Base-by-base conservation (phyloP, 2,113 vertebrate species). In the Zingel zingel region DNA sequence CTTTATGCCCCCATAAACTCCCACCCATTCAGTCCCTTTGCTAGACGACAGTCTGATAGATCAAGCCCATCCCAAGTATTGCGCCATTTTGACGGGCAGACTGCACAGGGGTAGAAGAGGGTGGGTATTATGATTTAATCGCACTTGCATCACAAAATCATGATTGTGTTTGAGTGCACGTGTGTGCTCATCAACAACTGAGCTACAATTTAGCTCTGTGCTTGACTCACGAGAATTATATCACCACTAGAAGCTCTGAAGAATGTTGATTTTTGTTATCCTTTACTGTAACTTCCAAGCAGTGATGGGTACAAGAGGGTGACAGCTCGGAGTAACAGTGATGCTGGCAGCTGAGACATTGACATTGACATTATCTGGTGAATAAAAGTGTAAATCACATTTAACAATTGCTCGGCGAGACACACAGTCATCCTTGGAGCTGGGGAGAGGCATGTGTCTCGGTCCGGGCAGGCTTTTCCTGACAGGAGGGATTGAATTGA, bases 91-190 rank as follows among this genome's bases (percentile, higher is more conserved):
- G 6, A 6, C 5, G 18, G 48, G 18, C 48, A 18, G 48, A 50
- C 48, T 50, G 48, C 48, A 50, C 15, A 50, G 48, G 6, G 15
- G 6, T 16, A 18, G 14, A 43, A 11, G 39, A 51, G 16, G 27
- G 16, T 18, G 18, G 9, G 1, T 27, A 62, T 79, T 69, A 3
- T 61, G 10, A 57, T 89, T 77, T 81, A 48, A 86, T 74, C 56
- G 21, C 53, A 61, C 59, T 61, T 79, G 47, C 66, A 87, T 81
- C 68, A 71, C 51, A 79, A 39, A 71, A 50, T 77, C 43, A 83
- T 74, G 30, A 78, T 48, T 23, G 25, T 68, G 61, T 50, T 54
- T 25, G 51, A 57, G 65, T 36, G n/a, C 30, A 15, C 11, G 30
- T 30, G 56, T 48, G 18, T 11, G 9, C 23, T 23, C 13, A n/a